Percentiles rank a stretch among this genome's conserved stretches.
Evolutionary conservation across 1,140 invertebrate genomes (phyloP).

Genomic region (Varroa destructor): DNA sequence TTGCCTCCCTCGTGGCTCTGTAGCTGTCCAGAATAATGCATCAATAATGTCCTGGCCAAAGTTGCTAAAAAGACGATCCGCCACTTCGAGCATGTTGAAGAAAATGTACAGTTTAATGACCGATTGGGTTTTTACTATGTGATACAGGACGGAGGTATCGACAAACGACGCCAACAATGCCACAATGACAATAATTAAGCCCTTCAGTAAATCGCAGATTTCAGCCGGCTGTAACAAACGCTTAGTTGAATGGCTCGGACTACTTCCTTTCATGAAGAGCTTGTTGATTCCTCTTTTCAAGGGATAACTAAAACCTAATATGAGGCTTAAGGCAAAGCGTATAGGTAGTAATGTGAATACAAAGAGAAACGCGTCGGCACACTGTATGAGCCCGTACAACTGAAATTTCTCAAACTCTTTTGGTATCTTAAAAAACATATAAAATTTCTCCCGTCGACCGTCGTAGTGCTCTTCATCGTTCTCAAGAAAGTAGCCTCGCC

Average conservation of each 20-base stretch:
- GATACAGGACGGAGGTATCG: slow-evolving; percentile 96
- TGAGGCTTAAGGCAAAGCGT: slow-evolving; percentile 60
- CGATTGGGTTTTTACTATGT: slow-evolving; percentile 93
- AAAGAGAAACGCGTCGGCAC: slow-evolving; percentile 94
- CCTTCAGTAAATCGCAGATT: slow-evolving; percentile 90
- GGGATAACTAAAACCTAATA: slow-evolving; percentile 36
- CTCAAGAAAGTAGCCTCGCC: slow-evolving; percentile 74
- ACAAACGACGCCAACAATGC: slow-evolving; percentile 72
- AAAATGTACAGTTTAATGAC: slow-evolving; percentile 99
- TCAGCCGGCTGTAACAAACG: slow-evolving; percentile 67
- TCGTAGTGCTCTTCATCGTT: slow-evolving; percentile 85
- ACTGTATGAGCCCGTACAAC: slow-evolving; percentile 87
- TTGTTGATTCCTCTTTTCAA: slow-evolving; percentile 27
- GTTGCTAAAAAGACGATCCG: slow-evolving; percentile 82
- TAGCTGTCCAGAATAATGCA: slow-evolving; percentile 92
- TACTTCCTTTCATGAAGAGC: background rate
- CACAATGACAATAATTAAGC: slow-evolving; percentile 67
- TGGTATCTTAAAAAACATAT: slow-evolving; percentile 92
- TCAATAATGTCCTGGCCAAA: slow-evolving; percentile 98
- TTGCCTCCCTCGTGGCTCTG: slow-evolving; percentile 67
- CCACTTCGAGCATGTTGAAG: slow-evolving; percentile 98
- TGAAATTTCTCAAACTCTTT: slow-evolving; percentile 71
- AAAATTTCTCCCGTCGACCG: slow-evolving; percentile 83
- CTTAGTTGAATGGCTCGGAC: slow-evolving; percentile 3
- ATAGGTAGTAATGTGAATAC: slow-evolving; percentile 94